A percentile compares a stretch with the other conserved stretches of the same genome.
Conservation (phyloP, 2,797 vertebrate genomes). For the Cheirogaleus major region DNA sequence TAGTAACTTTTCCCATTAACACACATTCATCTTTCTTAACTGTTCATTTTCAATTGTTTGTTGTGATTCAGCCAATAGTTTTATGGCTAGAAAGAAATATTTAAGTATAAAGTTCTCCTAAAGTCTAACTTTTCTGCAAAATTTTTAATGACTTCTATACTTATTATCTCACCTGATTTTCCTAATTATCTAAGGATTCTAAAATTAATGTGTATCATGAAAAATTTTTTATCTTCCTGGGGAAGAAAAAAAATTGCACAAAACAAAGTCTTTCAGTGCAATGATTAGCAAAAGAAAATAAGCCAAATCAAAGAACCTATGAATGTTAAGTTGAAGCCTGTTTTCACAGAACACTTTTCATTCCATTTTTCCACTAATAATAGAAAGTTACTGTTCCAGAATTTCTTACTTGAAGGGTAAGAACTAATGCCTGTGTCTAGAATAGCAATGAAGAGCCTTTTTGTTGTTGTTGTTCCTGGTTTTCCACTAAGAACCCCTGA, state of each 20-base stretch:
- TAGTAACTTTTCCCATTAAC: background rate
- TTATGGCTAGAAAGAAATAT: background rate
- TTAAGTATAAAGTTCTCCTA: background rate
- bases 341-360: background rate
- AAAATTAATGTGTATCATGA: background rate
- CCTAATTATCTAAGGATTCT: background rate
- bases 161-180: conserved; percentile 16
- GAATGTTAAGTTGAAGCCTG: background rate
- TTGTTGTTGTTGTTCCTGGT: background rate
- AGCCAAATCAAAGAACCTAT: background rate
- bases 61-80: background rate
- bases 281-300: background rate
- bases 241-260: background rate
- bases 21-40: background rate
- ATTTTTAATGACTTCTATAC: conserved; percentile 41
- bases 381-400: background rate
- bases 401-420: background rate
- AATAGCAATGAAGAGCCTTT: background rate
- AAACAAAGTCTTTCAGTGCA: background rate
- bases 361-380: background rate
- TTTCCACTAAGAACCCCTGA: background rate
- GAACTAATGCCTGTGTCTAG: background rate
- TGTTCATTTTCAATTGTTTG: background rate
- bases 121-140: conserved; percentile 12
- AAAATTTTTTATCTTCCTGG: background rate